Evolutionary conservation across 1,140 invertebrate species (phyloP).

Genomic region (Drosophila hydei): DNA sequence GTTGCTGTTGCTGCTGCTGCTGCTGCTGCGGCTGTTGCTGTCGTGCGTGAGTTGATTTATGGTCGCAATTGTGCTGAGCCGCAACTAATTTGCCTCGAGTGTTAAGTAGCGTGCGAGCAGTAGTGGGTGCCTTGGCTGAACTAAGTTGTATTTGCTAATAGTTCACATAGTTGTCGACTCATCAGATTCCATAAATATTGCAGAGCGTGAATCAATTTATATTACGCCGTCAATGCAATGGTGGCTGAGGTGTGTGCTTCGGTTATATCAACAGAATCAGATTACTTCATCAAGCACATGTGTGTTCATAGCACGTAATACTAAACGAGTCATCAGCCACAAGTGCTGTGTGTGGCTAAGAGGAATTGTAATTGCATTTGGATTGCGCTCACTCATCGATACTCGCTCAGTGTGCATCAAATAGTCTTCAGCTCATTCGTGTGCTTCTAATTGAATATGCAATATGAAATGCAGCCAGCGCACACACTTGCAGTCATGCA

Average conservation of each 20-base stretch:
- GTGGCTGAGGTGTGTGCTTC: no score
- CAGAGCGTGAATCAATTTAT: no score
- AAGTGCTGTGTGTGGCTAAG: not conserved
- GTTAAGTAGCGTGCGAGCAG: slow-evolving; percentile 64
- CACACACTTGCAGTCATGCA: slow-evolving; percentile 8
- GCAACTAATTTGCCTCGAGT: slow-evolving; percentile 79
- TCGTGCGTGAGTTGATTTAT: slow-evolving; percentile 70
- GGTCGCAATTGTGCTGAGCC: slow-evolving; percentile 65
- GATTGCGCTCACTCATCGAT: not conserved
- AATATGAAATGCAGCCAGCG: not conserved
- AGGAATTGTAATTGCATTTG: no score
- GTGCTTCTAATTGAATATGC: slow-evolving; percentile 8
- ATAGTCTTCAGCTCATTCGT: not conserved
- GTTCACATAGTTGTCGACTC: no score
- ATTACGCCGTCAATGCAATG: no score
- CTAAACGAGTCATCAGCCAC: not conserved
- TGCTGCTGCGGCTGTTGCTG: slow-evolving; percentile 13
- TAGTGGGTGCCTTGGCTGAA: not conserved
- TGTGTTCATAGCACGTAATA: not conserved
- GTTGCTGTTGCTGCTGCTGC: not conserved
- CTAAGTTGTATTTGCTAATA: no score
- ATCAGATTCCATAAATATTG: no score
- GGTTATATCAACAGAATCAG: no score
- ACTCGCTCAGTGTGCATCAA: not conserved
- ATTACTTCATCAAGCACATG: no score